Conservation (phyloP, 2,113 vertebrate genomes). For the Platichthys flesus region DNA sequence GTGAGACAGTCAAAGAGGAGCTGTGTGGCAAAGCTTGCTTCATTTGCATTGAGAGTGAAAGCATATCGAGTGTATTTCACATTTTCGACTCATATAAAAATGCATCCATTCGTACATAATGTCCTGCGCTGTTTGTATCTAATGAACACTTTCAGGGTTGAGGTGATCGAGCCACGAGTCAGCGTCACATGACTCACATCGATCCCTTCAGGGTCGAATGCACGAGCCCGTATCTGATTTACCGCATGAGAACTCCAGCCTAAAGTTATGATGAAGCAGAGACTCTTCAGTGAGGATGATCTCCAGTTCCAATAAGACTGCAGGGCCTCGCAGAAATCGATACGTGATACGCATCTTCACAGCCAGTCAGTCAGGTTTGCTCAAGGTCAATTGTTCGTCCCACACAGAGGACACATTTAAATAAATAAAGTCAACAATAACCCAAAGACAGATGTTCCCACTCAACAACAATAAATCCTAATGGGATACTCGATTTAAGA, state of each 20-base stretch:
- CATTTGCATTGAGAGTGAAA: background rate
- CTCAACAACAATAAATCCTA: constrained; percentile 11
- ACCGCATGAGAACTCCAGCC: constrained; percentile 44
- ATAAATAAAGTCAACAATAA: constrained; percentile 13
- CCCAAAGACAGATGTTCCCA: constrained; percentile 22
- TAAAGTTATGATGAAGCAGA: constrained; percentile 44
- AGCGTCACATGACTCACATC: constrained; percentile 17
- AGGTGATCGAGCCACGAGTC: background rate
- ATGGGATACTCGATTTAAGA: constrained; percentile 4
- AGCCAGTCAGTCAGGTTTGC: constrained; percentile 16
- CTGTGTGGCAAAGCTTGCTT: background rate
- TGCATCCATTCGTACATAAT: background rate
- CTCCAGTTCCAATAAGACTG: constrained; percentile 42
- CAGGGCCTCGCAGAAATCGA: constrained; percentile 49
- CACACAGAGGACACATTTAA: background rate
- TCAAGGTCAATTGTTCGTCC: constrained; percentile 41
- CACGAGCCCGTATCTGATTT: constrained; percentile 45
- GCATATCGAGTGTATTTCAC: background rate
- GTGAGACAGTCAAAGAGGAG: too few species aligned
- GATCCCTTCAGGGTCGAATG: constrained; percentile 24
- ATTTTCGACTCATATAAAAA: background rate
- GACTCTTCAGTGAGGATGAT: constrained; percentile 26
- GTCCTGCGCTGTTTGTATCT: background rate
- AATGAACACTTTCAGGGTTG: background rate
- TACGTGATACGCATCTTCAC: constrained; percentile 41